Evolutionary conservation across 2,888 invertebrate genomes (phyloP).

Genomic region (Plebejus anna): DNA sequence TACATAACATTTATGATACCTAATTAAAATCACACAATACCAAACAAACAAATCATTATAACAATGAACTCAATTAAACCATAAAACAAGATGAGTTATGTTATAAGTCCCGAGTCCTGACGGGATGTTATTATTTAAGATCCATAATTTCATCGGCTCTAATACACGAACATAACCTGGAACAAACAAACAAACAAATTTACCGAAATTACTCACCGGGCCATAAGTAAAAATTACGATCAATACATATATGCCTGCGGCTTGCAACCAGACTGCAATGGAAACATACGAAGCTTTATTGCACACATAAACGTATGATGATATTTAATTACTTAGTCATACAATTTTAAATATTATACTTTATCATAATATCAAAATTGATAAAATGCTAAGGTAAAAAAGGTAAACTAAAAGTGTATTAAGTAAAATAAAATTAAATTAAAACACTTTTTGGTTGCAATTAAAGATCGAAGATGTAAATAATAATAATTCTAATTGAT

Average conservation of each 20-base stretch:
- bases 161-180: slow-evolving; percentile 63
- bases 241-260: slow-evolving; percentile 49
- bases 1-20: neutral
- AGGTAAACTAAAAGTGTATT: neutral
- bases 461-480: too few relatives aligned
- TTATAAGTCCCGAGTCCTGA: slow-evolving; percentile 31
- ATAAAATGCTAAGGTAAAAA: too few relatives aligned
- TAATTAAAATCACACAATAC: slow-evolving; percentile 29
- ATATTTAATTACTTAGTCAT: neutral
- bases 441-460: too few relatives aligned
- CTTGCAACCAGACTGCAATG: slow-evolving; percentile 41
- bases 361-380: too few relatives aligned
- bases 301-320: neutral
- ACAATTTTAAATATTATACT: neutral
- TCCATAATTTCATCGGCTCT: slow-evolving; percentile 60
- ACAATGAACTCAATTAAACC: neutral
- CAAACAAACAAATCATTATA: slow-evolving; percentile 15
- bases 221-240: slow-evolving; percentile 63
- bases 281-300: slow-evolving; percentile 34
- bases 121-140: slow-evolving; percentile 60
- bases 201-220: slow-evolving; percentile 68
- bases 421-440: too few relatives aligned
- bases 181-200: slow-evolving; percentile 76
- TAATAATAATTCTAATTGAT: too few relatives aligned
- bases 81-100: neutral